Evolutionary conservation across 2,113 vertebrate species (phyloP).

Genomic region (Hypomesus transpacificus): DNA sequence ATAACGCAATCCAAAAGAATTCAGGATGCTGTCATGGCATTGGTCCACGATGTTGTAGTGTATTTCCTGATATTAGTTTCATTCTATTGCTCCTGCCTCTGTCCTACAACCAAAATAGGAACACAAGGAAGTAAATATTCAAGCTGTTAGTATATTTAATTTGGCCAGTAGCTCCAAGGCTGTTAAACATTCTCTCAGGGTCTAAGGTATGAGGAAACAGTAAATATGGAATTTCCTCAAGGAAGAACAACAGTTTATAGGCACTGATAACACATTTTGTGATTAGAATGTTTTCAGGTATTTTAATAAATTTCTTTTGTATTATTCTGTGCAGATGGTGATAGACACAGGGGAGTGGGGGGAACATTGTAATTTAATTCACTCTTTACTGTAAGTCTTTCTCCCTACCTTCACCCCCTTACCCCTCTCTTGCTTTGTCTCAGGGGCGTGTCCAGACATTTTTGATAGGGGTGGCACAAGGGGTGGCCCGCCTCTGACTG

Average conservation of each 20-base stretch:
- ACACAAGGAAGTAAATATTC: neutral
- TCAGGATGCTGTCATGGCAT: no score
- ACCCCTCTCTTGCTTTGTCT: no score
- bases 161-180: neutral
- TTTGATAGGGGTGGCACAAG: no score
- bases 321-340: neutral
- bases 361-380: neutral
- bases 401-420: no score
- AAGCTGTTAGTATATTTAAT: neutral
- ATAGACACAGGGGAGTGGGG: neutral
- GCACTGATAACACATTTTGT: neutral
- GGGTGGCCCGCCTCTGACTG: no score
- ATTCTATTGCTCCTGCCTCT: neutral
- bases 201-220: slow-evolving; percentile 22
- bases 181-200: slow-evolving; percentile 24
- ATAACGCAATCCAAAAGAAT: no score
- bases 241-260: neutral
- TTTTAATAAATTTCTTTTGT: neutral
- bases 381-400: no score
- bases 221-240: slow-evolving; percentile 4
- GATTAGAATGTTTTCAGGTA: neutral
- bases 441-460: no score
- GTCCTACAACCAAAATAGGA: neutral
- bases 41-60: no score
- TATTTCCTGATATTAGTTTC: no score